Base-by-base conservation (phyloP, 2,888 invertebrate species). In the Bellardia pandia region DNA sequence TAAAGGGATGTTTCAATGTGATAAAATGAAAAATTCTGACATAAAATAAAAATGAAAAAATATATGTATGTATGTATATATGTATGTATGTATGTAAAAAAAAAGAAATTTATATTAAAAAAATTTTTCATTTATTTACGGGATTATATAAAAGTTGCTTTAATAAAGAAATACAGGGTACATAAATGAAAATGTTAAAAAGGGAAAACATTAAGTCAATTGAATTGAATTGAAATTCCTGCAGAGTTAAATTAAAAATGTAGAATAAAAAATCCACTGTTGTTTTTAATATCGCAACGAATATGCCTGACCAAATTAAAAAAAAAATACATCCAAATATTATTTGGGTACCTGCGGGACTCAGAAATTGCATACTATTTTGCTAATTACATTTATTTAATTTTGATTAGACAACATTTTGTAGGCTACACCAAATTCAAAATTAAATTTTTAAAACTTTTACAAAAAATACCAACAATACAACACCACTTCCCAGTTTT, bases 1-100 rank as follows among this genome's bases (percentile, higher is more conserved):
- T 84, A 84, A 86, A 83, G 80, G 86, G 80, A 86, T 86, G 76
- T 78, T 88, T 85, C 82, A 68, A 74, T 81, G 83, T 79, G 78
- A 85, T 71, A 85, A 76, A 79, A 88, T 84, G 80, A 86, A 88
- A 85, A 85, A 80, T 64, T 79, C 79, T 81, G 80, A 51, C 85
- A 82, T 75, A 76, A 81, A 79, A 88, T 76, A 40, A 78, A 83
- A 83, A 79, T 68, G 58, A 58, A 85, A 75, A 16, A 58, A 69
- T 48, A 84, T 69, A 74, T 75, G 53, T 13, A 77, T 42, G 16
- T 53, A 79, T 64, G 60, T 30, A 71, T 51, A 1, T 23, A 23
- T 1, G 1, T n/a, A 37, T 64, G 60, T 30, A 71, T 51, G 23
- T 23, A 23, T 1, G 1, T n/a, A 37, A 56, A 42, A 40, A 64